Evolutionary conservation across 2,797 vertebrate genomes (phyloP), one percentile per base, ranked within the genome.

Genomic region (Bufotes viridis): DNA sequence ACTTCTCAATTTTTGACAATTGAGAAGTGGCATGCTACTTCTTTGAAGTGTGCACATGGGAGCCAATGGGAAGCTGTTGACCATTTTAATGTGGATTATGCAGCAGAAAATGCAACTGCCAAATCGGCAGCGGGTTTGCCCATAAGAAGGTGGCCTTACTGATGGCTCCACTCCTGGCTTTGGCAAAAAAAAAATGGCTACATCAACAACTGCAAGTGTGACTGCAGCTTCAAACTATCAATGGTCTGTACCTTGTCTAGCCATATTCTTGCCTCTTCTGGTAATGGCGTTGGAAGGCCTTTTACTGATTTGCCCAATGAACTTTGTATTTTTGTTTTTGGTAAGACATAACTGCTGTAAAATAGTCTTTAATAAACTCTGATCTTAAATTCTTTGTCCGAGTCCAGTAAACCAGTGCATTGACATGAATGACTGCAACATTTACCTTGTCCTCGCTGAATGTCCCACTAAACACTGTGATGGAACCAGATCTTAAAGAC

Each of bases 331-430:
- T 78, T 34, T 34, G 29, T 22, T 75, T 86, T 63, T 85, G 79
- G 60, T 26, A 89, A 89, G 84, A 81, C 61, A 49, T 84, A 86
- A 78, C 81, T 58, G 69, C 84, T 86, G 84, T 89, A 78, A 78
- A 82, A 81, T 78, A 78, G 67, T 86, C 29, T 81, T 78, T 51
- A 89, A 89, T 89, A 89, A 89, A 89, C 79, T 76, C 69, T 85
- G 76, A 67, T 80, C 76, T 88, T 70, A 69, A 88, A 29, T 72
- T 60, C 26, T 60, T 63, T 65, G 79, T 51, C 79, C 24, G 61
- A 22, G 58, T 81, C 20, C n/a, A 51, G 10, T 63, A 63, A 42
- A 34, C 13, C 13, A 4, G 4, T 42, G 15, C 67, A 29, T 18
- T 18, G 17, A 42, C 18, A 29, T n/a, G 8, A 7, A 5, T 10